These are phyloP conservation scores for Lutraria rhynchaena DNA, from an alignment of 1,140 invertebrate species.

Conservation along the genomic window DNA sequence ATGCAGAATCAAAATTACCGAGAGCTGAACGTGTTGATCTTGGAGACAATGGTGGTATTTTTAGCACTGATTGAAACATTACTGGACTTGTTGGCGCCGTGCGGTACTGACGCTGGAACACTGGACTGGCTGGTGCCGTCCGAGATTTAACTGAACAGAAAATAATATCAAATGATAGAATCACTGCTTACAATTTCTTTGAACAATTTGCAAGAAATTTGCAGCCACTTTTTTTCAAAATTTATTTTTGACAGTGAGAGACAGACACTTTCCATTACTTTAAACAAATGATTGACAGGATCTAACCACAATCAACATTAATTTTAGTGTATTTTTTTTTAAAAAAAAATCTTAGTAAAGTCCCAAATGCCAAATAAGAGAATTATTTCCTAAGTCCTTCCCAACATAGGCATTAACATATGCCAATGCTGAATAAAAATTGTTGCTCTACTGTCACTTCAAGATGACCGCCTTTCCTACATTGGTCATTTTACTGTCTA, in stretches of 20 bases:
- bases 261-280: neutral
- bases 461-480: too few relatives aligned
- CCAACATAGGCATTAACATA: too few relatives aligned
- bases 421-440: too few relatives aligned
- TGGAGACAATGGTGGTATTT: conserved; percentile 53
- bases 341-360: too few relatives aligned
- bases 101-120: conserved; percentile 23
- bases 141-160: conserved; percentile 43
- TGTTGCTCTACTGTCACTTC: too few relatives aligned
- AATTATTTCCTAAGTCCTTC: too few relatives aligned
- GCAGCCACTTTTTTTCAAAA: neutral
- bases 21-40: conserved; percentile 25
- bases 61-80: conserved; percentile 55
- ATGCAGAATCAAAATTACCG: conserved; percentile 37
- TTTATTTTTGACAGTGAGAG: neutral
- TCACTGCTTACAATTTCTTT: too few relatives aligned
- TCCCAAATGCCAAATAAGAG: too few relatives aligned
- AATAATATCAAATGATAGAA: neutral
- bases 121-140: conserved; percentile 53
- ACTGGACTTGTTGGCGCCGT: conserved; percentile 53
- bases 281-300: too few relatives aligned
- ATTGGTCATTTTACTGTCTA: too few relatives aligned
- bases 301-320: too few relatives aligned
- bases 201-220: neutral
- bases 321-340: too few relatives aligned